Base-by-base conservation (phyloP, 2,888 invertebrate species). In the Melanargia galathea region DNA sequence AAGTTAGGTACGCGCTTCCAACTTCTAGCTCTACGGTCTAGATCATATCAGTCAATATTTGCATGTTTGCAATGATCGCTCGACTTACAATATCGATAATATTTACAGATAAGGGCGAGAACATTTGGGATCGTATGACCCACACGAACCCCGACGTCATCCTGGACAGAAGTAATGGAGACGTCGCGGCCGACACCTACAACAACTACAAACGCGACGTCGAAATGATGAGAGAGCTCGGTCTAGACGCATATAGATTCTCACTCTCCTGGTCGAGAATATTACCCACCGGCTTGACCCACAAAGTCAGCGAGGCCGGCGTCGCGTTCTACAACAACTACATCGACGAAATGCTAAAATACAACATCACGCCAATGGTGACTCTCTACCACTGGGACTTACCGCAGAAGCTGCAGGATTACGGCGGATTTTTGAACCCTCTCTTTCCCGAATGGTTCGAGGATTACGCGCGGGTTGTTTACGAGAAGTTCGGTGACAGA, bases 321-420 rank as follows among this genome's bases (percentile, higher is more conserved):
- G 83, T 95, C 10, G 82, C 90, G 26, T 94, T 94, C 79, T 96
- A 96, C 80, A 93, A 93, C 69, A 86, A 92, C 66, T 81, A 95
- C 6, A 93, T 95, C 60, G 79, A 94, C 71, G 93, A 92, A 74
- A 87, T 95, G 68, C 63, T 94, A 0, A 88, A 85, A 38, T 92
- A 92, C 68, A 92, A 91, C 51, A 94, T 95, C 59, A 80, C 85
- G 46, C 95, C 95, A 0, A 82, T 93, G 79, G 83, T 93, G 0
- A 92, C 93, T 0, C 76, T 93, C 30, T 92, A 90, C 70, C 93
- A 93, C 63, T 92, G 92, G 87, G 93, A 93, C 71, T 73, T 93
- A 46, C 93, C 93, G 0, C 86, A 90, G 60, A 83, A 84, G 46
- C 77, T 94, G 0, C 93, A 92, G 68, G 90, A 92, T 0, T 69